Evolutionary conservation across 2,113 vertebrate species (phyloP).

Genomic region (Gymnogyps californianus): DNA sequence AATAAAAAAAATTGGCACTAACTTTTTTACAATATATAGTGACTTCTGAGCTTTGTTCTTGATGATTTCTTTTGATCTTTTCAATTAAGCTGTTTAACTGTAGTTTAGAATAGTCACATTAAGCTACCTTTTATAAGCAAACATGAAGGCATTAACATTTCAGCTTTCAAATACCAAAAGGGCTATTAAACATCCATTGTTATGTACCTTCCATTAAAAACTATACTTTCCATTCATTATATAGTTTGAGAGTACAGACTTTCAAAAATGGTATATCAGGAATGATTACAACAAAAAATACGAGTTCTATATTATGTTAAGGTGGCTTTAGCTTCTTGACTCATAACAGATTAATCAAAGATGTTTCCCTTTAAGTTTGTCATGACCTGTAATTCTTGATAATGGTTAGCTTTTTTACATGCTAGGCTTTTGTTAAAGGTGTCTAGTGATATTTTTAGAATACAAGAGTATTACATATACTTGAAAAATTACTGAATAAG

Average conservation of each 20-base stretch:
- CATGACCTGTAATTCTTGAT: neutral
- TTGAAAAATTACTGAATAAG: neutral
- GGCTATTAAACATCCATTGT: neutral
- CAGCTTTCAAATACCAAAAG: neutral
- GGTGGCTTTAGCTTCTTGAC: neutral
- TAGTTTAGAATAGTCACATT: neutral
- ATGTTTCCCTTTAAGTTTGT: neutral
- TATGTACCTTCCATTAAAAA: neutral
- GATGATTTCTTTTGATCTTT: neutral
- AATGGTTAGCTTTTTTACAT: neutral
- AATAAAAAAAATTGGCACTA: neutral
- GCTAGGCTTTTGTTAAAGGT: neutral
- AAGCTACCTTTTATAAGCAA: neutral
- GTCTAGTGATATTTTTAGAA: neutral
- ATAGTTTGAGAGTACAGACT: neutral
- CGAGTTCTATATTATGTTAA: neutral
- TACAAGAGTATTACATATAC: neutral
- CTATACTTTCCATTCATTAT: neutral
- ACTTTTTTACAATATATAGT: neutral
- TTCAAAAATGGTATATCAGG: neutral
- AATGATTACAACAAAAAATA: neutral
- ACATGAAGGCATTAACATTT: neutral
- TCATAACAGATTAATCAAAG: neutral
- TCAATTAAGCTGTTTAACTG: neutral
- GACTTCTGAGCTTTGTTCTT: neutral